phyloP scores from a whole-genome alignment of 2,888 invertebrate species.

The Dryococelus australis region DNA sequence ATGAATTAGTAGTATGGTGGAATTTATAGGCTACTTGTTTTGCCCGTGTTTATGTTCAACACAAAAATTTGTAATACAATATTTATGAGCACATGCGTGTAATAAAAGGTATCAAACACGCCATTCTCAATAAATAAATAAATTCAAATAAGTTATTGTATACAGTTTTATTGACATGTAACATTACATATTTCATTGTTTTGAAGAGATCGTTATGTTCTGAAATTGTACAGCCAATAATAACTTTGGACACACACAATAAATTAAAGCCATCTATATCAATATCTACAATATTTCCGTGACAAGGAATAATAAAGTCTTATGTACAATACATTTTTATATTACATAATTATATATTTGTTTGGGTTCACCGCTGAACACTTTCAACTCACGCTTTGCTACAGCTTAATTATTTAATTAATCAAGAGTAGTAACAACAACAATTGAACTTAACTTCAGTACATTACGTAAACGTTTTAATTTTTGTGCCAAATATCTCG shows the following conservation, averaged over 20 bases:
- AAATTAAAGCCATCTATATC: conserved; percentile 4
- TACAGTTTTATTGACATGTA: conserved; percentile 10
- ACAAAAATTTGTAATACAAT: no score
- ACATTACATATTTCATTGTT: background rate
- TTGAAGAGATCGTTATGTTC: background rate
- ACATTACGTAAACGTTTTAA: background rate
- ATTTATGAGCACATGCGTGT: no score
- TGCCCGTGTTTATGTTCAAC: no score
- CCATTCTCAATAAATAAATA: no score
- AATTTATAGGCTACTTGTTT: no score
- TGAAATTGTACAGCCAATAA: background rate
- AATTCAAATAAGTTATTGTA: background rate
- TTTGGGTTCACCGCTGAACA: background rate
- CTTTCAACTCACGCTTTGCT: background rate
- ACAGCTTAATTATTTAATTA: background rate
- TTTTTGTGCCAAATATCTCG: background rate
- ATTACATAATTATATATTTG: background rate
- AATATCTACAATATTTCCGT: background rate
- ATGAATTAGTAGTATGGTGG: no score
- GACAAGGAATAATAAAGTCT: background rate
- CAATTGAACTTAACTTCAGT: background rate
- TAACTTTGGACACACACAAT: conserved; percentile 9
- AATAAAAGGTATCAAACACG: no score
- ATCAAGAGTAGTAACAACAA: background rate
- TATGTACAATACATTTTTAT: conserved; percentile 3